A percentile compares a stretch with the other conserved stretches of the same genome.
Evolutionary conservation across 92 coral and sea anemone species (phyloP).

Genomic region (Palythoa heliodiscus): DNA sequence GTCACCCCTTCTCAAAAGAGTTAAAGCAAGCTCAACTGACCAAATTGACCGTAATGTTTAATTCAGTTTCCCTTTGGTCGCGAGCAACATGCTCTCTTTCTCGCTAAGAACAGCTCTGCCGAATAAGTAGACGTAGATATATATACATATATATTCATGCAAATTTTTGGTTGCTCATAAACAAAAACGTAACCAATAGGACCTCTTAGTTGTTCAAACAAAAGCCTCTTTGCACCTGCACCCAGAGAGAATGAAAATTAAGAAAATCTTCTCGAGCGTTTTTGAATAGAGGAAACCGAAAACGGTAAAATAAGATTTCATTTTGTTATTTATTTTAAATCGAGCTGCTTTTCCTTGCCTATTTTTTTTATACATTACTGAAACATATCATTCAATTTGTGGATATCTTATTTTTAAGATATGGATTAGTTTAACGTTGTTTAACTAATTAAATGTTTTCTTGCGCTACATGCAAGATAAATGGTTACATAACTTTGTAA

Average conservation of each 20-base stretch:
- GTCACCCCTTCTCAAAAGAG: not conserved
- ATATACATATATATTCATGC: not conserved
- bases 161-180: not conserved
- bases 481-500: no score
- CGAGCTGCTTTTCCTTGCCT: no score
- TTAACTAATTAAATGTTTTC: no score
- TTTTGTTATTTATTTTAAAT: no score
- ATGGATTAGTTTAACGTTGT: no score
- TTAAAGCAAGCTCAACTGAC: no score
- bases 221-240: slow-evolving; percentile 23
- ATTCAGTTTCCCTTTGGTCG: not conserved
- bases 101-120: not conserved
- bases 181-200: slow-evolving; percentile 8
- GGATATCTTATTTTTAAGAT: no score
- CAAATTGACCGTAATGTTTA: no score
- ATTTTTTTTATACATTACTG: no score
- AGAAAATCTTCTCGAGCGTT: slow-evolving; percentile 1
- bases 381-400: no score
- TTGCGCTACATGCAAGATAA: no score
- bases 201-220: slow-evolving; percentile 6
- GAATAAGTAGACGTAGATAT: not conserved
- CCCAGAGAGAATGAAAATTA: slow-evolving; percentile 9
- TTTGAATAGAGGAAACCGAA: not conserved
- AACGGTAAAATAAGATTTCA: not conserved
- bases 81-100: not conserved